Evolutionary conservation across 2,797 vertebrate genomes (phyloP).

Genomic region (Lateolabrax maculatus): DNA sequence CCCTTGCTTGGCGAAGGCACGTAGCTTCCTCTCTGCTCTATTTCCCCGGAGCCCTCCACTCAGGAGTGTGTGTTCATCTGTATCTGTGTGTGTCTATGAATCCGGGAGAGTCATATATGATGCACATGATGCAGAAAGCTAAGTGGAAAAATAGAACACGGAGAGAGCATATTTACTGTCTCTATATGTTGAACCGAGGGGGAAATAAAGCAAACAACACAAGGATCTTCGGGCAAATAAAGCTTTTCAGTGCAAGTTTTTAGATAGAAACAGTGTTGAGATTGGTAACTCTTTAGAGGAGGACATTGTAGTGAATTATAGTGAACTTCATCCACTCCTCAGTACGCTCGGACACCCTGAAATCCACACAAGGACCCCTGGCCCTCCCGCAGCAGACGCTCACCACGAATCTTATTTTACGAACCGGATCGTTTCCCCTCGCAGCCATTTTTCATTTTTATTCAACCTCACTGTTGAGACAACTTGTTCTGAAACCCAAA

Average conservation of each 20-base stretch:
- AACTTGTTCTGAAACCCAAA: conserved; percentile 18
- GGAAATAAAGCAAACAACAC: conserved; percentile 23
- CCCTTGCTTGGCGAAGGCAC: conserved; percentile 91
- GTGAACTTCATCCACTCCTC: not conserved
- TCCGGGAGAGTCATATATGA: conserved; percentile 66
- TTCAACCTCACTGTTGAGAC: conserved; percentile 10
- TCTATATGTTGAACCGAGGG: not conserved
- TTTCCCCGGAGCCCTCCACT: conserved; percentile 83
- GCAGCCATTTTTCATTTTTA: conserved; percentile 67
- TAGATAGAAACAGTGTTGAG: not conserved
- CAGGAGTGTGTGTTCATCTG: conserved; percentile 64
- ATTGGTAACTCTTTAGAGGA: no score
- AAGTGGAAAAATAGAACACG: conserved; percentile 33
- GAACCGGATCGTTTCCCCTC: conserved; percentile 25
- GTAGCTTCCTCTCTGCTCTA: conserved; percentile 90
- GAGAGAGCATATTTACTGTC: conserved; percentile 34
- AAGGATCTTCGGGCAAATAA: conserved; percentile 8
- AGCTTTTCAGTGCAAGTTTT: conserved; percentile 38
- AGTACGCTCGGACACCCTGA: not conserved
- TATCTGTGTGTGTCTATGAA: conserved; percentile 58
- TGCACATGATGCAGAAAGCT: conserved; percentile 51
- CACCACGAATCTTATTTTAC: conserved; percentile 43
- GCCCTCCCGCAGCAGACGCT: conserved; percentile 7
- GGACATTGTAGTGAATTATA: no score
- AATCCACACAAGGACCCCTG: conserved; percentile 4